These are phyloP conservation scores for Coelopa frigida DNA, from an alignment of 1,140 invertebrate genomes.

Conservation along the genomic window DNA sequence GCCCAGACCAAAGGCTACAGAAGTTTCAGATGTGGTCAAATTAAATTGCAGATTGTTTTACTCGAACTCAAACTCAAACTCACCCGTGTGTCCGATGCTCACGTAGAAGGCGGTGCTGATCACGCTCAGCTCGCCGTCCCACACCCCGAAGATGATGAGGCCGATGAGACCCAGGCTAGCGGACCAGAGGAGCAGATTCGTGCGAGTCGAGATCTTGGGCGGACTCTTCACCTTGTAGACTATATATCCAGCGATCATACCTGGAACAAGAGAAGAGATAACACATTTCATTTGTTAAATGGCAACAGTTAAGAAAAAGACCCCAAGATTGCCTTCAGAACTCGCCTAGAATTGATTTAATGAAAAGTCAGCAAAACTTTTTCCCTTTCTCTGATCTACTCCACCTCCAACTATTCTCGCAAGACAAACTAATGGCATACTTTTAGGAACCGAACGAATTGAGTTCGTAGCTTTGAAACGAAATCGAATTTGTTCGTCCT, in stretches of 20 bases:
- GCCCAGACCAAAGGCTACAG: slow-evolving; percentile 62
- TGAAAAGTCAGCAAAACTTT: too few relatives aligned
- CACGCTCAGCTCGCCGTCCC: slow-evolving; percentile 59
- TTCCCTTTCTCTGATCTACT: too few relatives aligned
- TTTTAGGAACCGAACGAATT: too few relatives aligned
- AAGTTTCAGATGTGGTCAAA: background rate
- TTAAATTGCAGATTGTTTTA: background rate
- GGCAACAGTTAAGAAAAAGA: too few relatives aligned
- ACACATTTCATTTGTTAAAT: too few relatives aligned
- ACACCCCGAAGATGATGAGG: slow-evolving; percentile 69
- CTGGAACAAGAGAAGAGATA: too few relatives aligned
- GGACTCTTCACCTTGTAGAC: slow-evolving; percentile 63
- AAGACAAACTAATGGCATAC: too few relatives aligned
- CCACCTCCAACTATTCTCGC: too few relatives aligned
- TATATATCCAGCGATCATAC: slow-evolving; percentile 68
- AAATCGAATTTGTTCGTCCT: too few relatives aligned
- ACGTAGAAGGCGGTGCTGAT: slow-evolving; percentile 60
- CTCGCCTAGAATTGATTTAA: too few relatives aligned
- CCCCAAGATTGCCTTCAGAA: too few relatives aligned
- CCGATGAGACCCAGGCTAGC: slow-evolving; percentile 52
- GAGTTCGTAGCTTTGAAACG: too few relatives aligned
- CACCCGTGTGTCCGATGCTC: slow-evolving; percentile 53
- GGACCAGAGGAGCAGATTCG: slow-evolving; percentile 55
- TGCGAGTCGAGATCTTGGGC: slow-evolving; percentile 54
- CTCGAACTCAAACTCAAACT: slow-evolving; percentile 1